A percentile compares a stretch with the other conserved stretches of the same genome.
These are phyloP conservation scores for Diaprepes abbreviatus DNA, from an alignment of 2,888 invertebrate species.

Conservation along the genomic window DNA sequence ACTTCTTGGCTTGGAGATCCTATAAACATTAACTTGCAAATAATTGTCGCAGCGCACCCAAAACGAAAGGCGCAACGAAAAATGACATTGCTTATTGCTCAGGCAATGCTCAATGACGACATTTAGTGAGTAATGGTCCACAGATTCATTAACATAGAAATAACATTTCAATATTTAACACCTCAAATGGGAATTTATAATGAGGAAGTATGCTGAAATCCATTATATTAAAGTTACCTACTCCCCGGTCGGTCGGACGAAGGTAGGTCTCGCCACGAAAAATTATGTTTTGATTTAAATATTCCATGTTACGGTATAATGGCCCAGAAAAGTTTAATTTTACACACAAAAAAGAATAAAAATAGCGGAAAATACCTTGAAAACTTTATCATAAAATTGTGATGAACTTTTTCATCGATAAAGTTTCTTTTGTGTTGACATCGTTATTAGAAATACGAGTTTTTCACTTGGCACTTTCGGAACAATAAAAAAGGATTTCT, in stretches of 20 bases:
- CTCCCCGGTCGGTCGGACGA: conserved; percentile 12
- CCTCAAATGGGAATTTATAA: conserved; percentile 42
- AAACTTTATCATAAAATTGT: background rate
- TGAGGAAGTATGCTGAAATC: conserved; percentile 41
- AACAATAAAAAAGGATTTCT: too few species aligned
- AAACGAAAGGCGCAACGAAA: conserved; percentile 37
- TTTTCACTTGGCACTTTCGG: too few species aligned
- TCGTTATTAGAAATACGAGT: too few species aligned
- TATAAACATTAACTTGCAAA: conserved; percentile 33
- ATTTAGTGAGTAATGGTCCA: conserved; percentile 37
- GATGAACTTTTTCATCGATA: too few species aligned
- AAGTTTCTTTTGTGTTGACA: too few species aligned
- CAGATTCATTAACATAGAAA: conserved; percentile 44
- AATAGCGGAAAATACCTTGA: background rate
- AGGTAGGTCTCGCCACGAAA: conserved; percentile 3
- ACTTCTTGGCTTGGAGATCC: conserved; percentile 14
- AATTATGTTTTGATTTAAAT: too few species aligned
- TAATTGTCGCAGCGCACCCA: conserved; percentile 34
- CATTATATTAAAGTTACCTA: conserved; percentile 33
- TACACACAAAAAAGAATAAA: background rate
- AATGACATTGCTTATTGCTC: conserved; percentile 27
- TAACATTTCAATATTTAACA: conserved; percentile 47
- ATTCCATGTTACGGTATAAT: too few species aligned
- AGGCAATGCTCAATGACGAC: conserved; percentile 37
- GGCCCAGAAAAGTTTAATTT: background rate